A percentile compares a stretch with the other conserved stretches of the same genome.
Conservation (phyloP, 2,113 vertebrate species). For the Butastur rufipennis region DNA sequence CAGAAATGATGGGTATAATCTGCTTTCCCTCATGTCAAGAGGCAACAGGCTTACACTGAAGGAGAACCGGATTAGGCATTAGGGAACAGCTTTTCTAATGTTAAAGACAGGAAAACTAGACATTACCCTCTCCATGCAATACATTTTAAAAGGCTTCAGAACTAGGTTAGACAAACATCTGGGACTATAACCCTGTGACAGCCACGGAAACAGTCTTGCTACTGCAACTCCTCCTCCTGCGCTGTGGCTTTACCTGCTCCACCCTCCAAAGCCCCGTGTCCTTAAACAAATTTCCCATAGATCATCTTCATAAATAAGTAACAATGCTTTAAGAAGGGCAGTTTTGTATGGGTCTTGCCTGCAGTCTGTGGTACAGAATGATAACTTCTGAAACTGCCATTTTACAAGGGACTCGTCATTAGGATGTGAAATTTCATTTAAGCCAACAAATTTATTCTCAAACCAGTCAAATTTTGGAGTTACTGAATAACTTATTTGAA, state of each 20-base stretch:
- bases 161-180: neutral
- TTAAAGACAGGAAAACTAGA: neutral
- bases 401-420: neutral
- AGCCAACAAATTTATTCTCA: neutral
- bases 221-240: neutral
- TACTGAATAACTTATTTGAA: neutral
- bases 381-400: neutral
- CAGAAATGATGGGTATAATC: neutral
- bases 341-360: neutral
- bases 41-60: neutral
- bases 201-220: neutral
- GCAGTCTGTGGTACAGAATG: neutral
- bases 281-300: neutral
- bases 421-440: too few species aligned
- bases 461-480: neutral
- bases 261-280: neutral
- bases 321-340: neutral
- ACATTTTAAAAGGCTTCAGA: neutral
- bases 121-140: neutral
- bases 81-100: neutral
- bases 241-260: neutral
- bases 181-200: neutral
- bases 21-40: neutral
- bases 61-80: neutral
- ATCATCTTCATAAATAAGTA: neutral